Evolutionary conservation across 2,888 invertebrate species (phyloP).

Genomic region (Lasioglossum pauxillum): DNA sequence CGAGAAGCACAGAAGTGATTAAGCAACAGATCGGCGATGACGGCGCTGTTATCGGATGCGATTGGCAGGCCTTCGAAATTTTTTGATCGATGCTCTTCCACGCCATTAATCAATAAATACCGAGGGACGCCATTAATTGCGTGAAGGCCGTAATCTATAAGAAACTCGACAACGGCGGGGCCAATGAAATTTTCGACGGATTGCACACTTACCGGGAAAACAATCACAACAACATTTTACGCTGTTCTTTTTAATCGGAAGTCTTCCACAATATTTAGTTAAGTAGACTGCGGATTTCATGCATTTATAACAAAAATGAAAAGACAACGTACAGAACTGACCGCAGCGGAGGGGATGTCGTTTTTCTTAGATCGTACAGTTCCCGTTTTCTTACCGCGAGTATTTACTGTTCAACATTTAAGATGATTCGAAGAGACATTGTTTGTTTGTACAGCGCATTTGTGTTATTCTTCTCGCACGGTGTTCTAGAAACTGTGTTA

Average conservation of each 20-base stretch:
- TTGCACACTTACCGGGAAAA: neutral
- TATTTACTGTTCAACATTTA: too few species aligned
- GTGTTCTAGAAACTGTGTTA: neutral
- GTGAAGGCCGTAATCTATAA: neutral
- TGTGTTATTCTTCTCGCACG: neutral
- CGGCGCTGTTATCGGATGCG: constrained; percentile 16
- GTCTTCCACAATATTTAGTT: neutral
- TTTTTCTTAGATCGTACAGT: too few species aligned
- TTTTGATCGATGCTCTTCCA: constrained; percentile 11
- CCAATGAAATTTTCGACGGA: neutral
- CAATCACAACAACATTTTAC: neutral
- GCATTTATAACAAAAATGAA: neutral
- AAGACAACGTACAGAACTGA: neutral
- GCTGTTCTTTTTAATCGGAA: neutral
- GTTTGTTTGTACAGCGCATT: neutral
- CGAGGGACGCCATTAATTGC: neutral
- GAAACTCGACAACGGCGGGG: neutral
- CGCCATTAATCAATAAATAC: constrained; percentile 15
- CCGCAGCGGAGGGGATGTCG: too few species aligned
- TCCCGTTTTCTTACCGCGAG: too few species aligned
- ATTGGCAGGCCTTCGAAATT: constrained; percentile 1
- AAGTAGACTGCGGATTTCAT: too few species aligned
- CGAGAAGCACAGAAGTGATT: neutral
- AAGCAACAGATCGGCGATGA: constrained; percentile 28
- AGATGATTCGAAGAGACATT: neutral